Percentiles rank a stretch among this genome's conserved stretches.
phyloP scores from a whole-genome alignment of 2,797 vertebrate species.

The Thunnus albacares region DNA sequence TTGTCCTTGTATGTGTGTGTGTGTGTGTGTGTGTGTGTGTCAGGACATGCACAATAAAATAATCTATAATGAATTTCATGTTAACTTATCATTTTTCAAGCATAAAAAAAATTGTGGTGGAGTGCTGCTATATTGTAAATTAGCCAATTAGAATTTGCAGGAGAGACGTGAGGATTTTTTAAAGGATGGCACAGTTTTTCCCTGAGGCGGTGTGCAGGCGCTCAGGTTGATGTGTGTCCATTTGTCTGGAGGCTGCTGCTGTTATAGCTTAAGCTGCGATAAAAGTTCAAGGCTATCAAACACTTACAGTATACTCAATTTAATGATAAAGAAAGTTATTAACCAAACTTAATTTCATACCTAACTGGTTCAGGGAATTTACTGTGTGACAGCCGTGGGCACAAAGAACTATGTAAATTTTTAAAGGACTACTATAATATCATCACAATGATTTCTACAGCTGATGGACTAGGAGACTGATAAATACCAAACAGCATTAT shows the following conservation, averaged over 20 bases:
- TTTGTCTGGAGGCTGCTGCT: constrained; percentile 66
- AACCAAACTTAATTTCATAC: constrained; percentile 71
- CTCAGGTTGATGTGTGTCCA: constrained; percentile 52
- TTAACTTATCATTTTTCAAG: constrained; percentile 15
- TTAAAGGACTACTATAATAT: constrained; percentile 42
- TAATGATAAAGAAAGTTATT: constrained; percentile 72
- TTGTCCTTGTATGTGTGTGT: constrained; percentile 17
- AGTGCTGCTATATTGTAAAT: constrained; percentile 5
- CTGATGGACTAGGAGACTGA: constrained; percentile 13
- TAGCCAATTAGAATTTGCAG: constrained; percentile 18
- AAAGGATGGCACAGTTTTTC: constrained; percentile 36
- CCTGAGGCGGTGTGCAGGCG: constrained; percentile 43
- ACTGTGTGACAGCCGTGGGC: constrained; percentile 45
- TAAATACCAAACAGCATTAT: not conserved
- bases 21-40: not conserved
- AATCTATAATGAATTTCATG: not conserved
- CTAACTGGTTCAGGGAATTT: constrained; percentile 62
- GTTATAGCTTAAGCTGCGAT: constrained; percentile 61
- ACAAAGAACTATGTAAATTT: constrained; percentile 37
- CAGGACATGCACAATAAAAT: not conserved
- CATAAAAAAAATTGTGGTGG: constrained; percentile 2
- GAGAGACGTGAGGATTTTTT: constrained; percentile 48
- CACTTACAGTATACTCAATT: constrained; percentile 42
- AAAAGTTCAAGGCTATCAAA: constrained; percentile 66
- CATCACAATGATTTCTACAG: constrained; percentile 24